Percentiles rank a stretch among this genome's conserved stretches.
Evolutionary conservation across 2,888 invertebrate species (phyloP).

Genomic region (Hypomecis punctinalis): DNA sequence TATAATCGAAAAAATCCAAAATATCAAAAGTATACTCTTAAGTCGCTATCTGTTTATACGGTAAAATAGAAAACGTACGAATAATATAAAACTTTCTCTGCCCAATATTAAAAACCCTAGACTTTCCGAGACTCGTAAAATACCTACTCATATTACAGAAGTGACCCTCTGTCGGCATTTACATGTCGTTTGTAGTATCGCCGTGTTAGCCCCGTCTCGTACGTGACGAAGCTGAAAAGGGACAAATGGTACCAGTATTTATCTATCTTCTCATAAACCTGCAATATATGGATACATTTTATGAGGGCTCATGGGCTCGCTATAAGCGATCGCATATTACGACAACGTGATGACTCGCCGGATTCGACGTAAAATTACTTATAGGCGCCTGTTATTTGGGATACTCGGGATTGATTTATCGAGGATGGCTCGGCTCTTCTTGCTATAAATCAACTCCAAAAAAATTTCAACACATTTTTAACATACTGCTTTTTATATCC

Average conservation of each 20-base stretch:
- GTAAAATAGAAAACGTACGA: no score
- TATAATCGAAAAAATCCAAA: no score
- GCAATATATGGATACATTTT: slow-evolving; percentile 42
- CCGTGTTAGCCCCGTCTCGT: slow-evolving; percentile 19
- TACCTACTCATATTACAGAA: no score
- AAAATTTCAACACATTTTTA: slow-evolving; percentile 7
- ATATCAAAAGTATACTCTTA: no score
- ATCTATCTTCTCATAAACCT: slow-evolving; percentile 36
- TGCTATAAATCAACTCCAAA: slow-evolving; percentile 47
- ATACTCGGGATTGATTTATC: slow-evolving; percentile 51
- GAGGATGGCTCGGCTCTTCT: slow-evolving; percentile 43
- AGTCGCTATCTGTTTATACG: no score
- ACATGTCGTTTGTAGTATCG: slow-evolving; percentile 22
- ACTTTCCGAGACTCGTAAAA: no score
- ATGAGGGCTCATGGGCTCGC: slow-evolving; percentile 32
- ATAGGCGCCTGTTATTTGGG: slow-evolving; percentile 27
- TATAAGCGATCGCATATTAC: slow-evolving; percentile 27
- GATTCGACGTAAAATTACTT: slow-evolving; percentile 37
- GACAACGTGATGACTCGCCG: slow-evolving; percentile 42
- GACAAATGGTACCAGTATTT: slow-evolving; percentile 41
- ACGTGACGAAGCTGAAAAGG: slow-evolving; percentile 20
- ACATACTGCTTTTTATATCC: slow-evolving; percentile 9
- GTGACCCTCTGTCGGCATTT: slow-evolving; percentile 8
- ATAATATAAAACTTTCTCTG: no score
- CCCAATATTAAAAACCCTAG: no score